A percentile compares a stretch with the other conserved stretches of the same genome.
Conservation (phyloP, 2,113 vertebrate species). For the Aegithalos caudatus region DNA sequence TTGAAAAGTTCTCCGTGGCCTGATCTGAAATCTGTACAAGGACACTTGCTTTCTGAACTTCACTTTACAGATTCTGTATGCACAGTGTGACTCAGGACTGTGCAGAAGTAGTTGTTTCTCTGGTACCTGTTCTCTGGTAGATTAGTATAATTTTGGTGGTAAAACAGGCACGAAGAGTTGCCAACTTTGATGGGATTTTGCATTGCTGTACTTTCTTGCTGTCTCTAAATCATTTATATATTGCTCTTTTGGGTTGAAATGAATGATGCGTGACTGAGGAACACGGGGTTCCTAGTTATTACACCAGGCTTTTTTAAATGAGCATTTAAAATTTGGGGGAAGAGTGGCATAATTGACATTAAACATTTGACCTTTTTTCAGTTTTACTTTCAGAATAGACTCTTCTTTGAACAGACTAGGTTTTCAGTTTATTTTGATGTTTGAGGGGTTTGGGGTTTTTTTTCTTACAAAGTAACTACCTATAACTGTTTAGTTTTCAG, state of each 20-base stretch:
- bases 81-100: neutral
- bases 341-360: neutral
- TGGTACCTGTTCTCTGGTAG: neutral
- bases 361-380: neutral
- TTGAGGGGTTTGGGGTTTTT: neutral
- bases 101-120: neutral
- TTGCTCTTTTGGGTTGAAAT: neutral
- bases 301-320: neutral
- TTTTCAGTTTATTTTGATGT: neutral
- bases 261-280: neutral
- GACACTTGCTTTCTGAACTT: neutral
- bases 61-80: neutral
- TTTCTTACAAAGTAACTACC: neutral
- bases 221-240: neutral
- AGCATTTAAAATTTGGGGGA: neutral
- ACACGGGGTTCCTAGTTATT: neutral
- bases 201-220: neutral
- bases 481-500: neutral
- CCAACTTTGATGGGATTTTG: neutral
- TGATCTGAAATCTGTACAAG: neutral
- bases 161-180: neutral
- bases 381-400: neutral
- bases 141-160: neutral
- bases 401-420: neutral
- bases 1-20: neutral